Evolutionary conservation across 2,113 vertebrate genomes (phyloP), one percentile per base, ranked within the genome.

Genomic region (Megaleporinus macrocephalus): DNA sequence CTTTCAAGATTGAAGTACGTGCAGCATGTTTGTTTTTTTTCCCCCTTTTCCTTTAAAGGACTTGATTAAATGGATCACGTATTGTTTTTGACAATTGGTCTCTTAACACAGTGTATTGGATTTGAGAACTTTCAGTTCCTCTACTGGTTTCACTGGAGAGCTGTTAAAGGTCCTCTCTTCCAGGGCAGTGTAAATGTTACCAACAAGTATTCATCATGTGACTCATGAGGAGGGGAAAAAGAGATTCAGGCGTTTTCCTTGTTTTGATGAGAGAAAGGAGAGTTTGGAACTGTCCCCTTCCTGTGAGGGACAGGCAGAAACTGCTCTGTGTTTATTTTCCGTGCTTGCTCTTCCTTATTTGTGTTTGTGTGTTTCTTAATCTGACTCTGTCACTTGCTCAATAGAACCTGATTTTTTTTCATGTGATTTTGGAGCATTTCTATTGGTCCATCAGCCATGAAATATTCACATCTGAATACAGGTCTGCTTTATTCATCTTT

Each of bases 71-170:
- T 51, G 15, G 16, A 44, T 44, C 1, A 16, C 1, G 13, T 16
- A 11, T 36, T 47, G 7, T 10, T 47, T 47, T 47, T 51, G 49
- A 51, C 14, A 51, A 51, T 13, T 51, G 49, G 22, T 47, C 22
- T 36, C 30, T 61, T 24, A 2, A 10, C n/a, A 20, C 29, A 9
- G 16, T 27, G 26, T 11, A 1, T n/a, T 26, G 59, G 59, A 13
- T 65, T n/a, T n/a, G n/a, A n/a, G n/a, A n/a, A n/a, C 47, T 74
- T 62, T 81, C 27, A 24, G 3, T 81, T 85, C 69, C 59, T 62
- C 62, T 30, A 4, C 1, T 53, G 47, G 69, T 82, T 85, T 81
- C 73, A 61, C 29, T 59, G 24, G 24, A 66, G 49, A 82, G 62
- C 65, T 44, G 29, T 70, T 55, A 55, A 12, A 5, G 36, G 5